Evolutionary conservation across 2,113 vertebrate genomes (phyloP).

Genomic region (Gambusia affinis): DNA sequence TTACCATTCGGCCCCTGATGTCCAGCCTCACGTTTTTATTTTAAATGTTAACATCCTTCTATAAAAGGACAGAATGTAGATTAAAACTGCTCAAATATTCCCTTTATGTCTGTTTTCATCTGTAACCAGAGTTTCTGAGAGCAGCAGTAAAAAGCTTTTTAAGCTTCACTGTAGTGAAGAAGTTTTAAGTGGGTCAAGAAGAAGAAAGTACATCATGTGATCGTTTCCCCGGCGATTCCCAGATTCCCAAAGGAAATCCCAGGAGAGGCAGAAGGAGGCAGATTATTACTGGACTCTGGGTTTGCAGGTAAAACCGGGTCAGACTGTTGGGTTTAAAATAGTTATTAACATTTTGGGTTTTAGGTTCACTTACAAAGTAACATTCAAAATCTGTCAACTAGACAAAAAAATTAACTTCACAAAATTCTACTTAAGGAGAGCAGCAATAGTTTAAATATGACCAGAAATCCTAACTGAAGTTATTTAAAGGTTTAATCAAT

Average conservation of each 20-base stretch:
- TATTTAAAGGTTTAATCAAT: too few species aligned
- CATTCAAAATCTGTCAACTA: neutral
- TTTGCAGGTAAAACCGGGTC: neutral
- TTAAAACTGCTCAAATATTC: too few species aligned
- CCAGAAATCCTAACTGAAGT: neutral
- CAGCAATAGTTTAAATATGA: neutral
- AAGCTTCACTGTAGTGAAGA: neutral
- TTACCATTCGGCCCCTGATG: too few species aligned
- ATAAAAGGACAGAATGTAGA: too few species aligned
- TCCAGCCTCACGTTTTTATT: too few species aligned
- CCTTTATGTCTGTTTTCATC: too few species aligned
- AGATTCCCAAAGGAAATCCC: neutral
- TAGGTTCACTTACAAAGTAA: neutral
- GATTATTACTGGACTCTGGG: neutral
- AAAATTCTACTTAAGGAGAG: neutral
- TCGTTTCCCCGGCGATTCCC: neutral
- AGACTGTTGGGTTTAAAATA: neutral
- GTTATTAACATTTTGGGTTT: neutral
- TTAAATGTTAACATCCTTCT: too few species aligned
- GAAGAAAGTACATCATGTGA: neutral
- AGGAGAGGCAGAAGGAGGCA: neutral
- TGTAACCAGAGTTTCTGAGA: too few species aligned
- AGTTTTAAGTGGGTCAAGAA: slow-evolving; percentile 9
- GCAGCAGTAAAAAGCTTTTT: neutral
- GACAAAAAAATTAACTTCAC: neutral